Base-by-base conservation (phyloP, 2,113 vertebrate species). In the Prunella fulvescens region DNA sequence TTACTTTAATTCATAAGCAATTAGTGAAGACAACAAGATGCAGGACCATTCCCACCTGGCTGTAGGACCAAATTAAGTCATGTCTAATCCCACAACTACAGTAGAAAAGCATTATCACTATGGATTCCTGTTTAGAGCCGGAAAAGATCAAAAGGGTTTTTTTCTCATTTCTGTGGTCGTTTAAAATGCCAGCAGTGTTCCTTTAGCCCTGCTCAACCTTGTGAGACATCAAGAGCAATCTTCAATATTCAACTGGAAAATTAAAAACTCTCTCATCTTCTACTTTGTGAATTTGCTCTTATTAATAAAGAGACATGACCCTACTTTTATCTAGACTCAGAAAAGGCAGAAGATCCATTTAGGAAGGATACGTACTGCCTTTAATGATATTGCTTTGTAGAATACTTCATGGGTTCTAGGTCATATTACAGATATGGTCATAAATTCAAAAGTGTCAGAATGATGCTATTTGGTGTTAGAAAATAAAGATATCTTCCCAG, bases 221-320 rank as follows among this genome's bases (percentile, higher is more conserved):
- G 72, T 71, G 86, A 94, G 67, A 86, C 60, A 88, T 93, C 88
- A 94, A 92, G 65, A 86, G 56, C 69, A 94, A 96, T 87, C 69
- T 79, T 35, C 61, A 70, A 90, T 93, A 86, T 74, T 78, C 64
- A 92, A 58, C 60, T 71, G 72, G 76, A 92, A 97, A 96, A 96
- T 92, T 88, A 97, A 95, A 93, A 94, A 12, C 56, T 93, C 80
- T 94, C 86, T 83, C 42, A 95, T 95, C 76, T 81, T 83, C 54
- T 83, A 37, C 39, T 88, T 66, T 58, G 64, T 66, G 64, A 90
- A 51, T 92, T 90, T 94, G 77, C 81, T 93, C 76, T 73, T 88
- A 51, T 58, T 97, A 93, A 94, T 66, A 69, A 60, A 65, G 71
- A 89, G 47, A 66, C 51, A 62, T 71, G 64, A 94, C 64, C 72